Conservation (phyloP, 2,113 vertebrate genomes). For the Cairina moschata region DNA sequence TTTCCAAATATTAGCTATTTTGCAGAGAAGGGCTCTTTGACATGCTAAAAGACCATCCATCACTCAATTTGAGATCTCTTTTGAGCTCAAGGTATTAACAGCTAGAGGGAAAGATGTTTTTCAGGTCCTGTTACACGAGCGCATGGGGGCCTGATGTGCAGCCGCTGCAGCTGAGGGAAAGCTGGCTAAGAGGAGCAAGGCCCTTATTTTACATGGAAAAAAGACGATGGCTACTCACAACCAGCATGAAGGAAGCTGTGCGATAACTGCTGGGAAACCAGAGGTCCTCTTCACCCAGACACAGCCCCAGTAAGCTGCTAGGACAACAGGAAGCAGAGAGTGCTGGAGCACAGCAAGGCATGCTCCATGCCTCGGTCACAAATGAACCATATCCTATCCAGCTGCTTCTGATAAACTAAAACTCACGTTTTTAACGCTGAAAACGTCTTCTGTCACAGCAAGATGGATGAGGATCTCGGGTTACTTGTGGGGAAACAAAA, state of each 20-base stretch:
- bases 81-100: neutral
- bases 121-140: neutral
- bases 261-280: neutral
- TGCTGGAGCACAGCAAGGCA: neutral
- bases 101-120: neutral
- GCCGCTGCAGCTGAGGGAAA: neutral
- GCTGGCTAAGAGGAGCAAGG: neutral
- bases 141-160: fast-evolving
- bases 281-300: neutral
- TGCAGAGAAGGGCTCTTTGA: neutral
- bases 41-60: neutral
- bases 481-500: neutral
- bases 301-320: neutral
- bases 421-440: neutral
- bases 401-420: slow-evolving; percentile 47
- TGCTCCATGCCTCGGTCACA: neutral
- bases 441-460: neutral
- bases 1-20: neutral
- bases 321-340: neutral
- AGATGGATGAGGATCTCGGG: slow-evolving; percentile 43
- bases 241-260: fast-evolving
- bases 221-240: neutral
- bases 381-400: neutral
- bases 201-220: neutral
- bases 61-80: neutral